Base-by-base conservation (phyloP, 1,140 invertebrate species). In the Zaprionus lachaisei region DNA sequence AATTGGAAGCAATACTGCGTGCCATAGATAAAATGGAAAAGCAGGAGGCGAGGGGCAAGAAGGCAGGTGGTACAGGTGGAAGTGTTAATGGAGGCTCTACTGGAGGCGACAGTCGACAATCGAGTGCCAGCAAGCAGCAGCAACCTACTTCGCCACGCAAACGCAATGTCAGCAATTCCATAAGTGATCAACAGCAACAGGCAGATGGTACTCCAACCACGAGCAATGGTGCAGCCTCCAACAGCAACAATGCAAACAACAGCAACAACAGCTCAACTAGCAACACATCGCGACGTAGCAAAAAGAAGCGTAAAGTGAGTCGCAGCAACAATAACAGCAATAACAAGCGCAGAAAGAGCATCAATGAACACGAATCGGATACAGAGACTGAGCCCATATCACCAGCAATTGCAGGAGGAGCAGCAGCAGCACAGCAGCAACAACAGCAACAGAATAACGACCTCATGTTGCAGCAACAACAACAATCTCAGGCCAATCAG, bases 1-100 rank as follows among this genome's bases (percentile, higher is more conserved):
- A 99, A 94, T 96, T 99, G 94, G 97, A 98, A 89, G 97, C 98
- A 0, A 98, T 98, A 76, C 96, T 99, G 95, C 97, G 98, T 90
- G 97, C 97, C 0, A 98, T 99, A 93, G 96, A 97, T 79, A 94
- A 96, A 34, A 94, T 97, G 94, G 96, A 97, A 80, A 96, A 96
- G 79, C 95, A 95, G 15, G 95, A 97, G 83, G 95, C 96, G 61
- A 93, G 96, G 7, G 76, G 76, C n/a, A 96, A 96, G 81, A 96
- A 97, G 83, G 96, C 96, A 79, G 95, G 95, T 20, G 72, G 62
- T 69, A 22, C 72, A 47, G 63, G 22, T n/a, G 54, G 51, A 2
- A 37, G 51, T 17, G 38, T 56, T 12, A 34, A 38, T 26, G 17
- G 37, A 65, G 41, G 41, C 4, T 37, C 4, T 93, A 71, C 68